Base-by-base conservation (phyloP, 2,797 vertebrate genomes). In the Dicrostonyx torquatus region DNA sequence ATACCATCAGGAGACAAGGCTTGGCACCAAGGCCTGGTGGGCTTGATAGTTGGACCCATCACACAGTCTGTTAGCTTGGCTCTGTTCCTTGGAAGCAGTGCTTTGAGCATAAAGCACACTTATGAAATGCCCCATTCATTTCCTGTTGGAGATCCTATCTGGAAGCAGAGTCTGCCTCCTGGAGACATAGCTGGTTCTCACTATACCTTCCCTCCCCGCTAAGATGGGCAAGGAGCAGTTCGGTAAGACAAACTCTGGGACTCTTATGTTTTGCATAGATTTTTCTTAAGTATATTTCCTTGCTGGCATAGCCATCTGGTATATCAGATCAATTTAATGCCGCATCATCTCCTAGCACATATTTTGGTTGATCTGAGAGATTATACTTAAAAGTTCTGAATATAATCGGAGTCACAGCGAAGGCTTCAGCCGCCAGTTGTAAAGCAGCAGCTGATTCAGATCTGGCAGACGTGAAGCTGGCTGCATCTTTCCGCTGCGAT, bases 131-230 rank as follows among this genome's bases (percentile, higher is more conserved):
- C 48, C 90, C 64, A 6, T 96, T 97, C 95, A 97, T 97, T 96
- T 96, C 97, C 97, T 97, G 95, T 86, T 53, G 31, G 80, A 95
- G 95, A 97, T 95, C 4, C 78, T 96, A 95, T 97, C 97, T 93
- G 55, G 48, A 72, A 37, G 40, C 87, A 43, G 31, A n/a, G 31
- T 79, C 75, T 91, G 24, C 75, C 85, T 94, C 85, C 85, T 34
- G 15, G 70, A 96, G 80, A 82, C 58, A 12, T 55, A 50, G 70
- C 22, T 48, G 1, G 50, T 78, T 93, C 87, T 93, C 40, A 8
- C 60, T 43, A 31, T 22, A 48, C 37, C 31, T 73, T 48, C 45
- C 85, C 53, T 75, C 9, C 29, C 43, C 2, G 0, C 34, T 20
- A 62, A 66, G 58, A 73, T 34, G 17, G 3, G 29, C 26, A 7